These are phyloP conservation scores for Microplitis demolitor DNA, from an alignment of 1,140 invertebrate genomes.

Conservation along the genomic window DNA sequence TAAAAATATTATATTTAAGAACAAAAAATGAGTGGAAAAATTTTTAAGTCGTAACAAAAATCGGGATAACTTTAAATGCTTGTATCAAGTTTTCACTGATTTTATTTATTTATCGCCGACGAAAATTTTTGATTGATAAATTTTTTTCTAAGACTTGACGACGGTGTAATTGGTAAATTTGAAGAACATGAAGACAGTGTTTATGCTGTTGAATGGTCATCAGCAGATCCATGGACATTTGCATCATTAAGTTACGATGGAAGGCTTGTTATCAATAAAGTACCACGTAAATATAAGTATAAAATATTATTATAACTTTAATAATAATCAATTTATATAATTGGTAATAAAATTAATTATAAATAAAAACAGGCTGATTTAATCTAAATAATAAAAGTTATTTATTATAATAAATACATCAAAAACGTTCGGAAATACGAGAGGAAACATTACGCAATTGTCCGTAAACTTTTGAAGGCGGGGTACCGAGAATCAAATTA, in stretches of 20 bases:
- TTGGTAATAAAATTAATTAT: background rate
- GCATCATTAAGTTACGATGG: slow-evolving; percentile 97
- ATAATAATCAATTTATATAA: slow-evolving; percentile 14
- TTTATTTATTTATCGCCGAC: no score
- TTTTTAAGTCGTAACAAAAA: no score
- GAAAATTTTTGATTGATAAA: slow-evolving; percentile 23
- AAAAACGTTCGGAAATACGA: slow-evolving; percentile 82
- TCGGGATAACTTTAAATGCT: no score
- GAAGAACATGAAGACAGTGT: slow-evolving; percentile 98
- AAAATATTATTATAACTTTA: slow-evolving; percentile 74
- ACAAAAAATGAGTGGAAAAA: no score
- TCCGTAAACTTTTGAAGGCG: slow-evolving; percentile 95
- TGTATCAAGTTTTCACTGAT: no score
- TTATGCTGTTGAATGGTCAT: slow-evolving; percentile 96
- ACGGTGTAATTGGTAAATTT: slow-evolving; percentile 85
- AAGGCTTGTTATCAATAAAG: slow-evolving; percentile 87
- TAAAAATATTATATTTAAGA: no score
- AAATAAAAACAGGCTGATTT: slow-evolving; percentile 5
- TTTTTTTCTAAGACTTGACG: slow-evolving; percentile 65
- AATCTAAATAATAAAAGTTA: background rate
- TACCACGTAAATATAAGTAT: slow-evolving; percentile 92
- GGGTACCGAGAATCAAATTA: slow-evolving; percentile 95
- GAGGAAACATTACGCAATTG: slow-evolving; percentile 84
- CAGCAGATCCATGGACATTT: slow-evolving; percentile 97
- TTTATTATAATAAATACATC: slow-evolving; percentile 42